phyloP scores from a whole-genome alignment of 1,140 invertebrate genomes.

The Cherax destructor region DNA sequence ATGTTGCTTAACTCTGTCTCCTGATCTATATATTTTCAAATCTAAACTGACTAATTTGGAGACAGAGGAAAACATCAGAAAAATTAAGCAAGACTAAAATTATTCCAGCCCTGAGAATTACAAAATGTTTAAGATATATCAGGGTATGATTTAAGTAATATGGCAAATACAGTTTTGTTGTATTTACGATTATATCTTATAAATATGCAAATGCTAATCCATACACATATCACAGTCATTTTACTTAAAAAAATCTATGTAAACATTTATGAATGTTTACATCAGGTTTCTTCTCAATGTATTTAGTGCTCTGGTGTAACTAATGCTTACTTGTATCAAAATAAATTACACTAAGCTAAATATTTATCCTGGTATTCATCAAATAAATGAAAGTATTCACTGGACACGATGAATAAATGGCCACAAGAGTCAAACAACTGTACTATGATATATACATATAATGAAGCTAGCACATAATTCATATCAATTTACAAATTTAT shows the following conservation, averaged over 20 bases:
- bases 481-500: not conserved
- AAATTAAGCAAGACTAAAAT: not conserved
- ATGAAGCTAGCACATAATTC: not conserved
- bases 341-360: slow-evolving; percentile 18
- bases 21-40: not conserved
- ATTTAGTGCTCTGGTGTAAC: slow-evolving; percentile 32
- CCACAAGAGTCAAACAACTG: slow-evolving; percentile 9
- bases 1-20: not conserved
- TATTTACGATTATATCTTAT: slow-evolving; percentile 12
- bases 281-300: not conserved
- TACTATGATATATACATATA: not conserved
- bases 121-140: not conserved
- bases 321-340: slow-evolving; percentile 32
- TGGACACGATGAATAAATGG: slow-evolving; percentile 9
- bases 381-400: slow-evolving; percentile 2
- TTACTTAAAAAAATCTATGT: slow-evolving; percentile 38
- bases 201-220: slow-evolving; percentile 56
- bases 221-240: slow-evolving; percentile 60
- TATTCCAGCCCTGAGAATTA: slow-evolving; percentile 34
- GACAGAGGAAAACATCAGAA: not conserved
- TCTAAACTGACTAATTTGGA: not conserved
- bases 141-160: slow-evolving; percentile 18
- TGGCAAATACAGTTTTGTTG: slow-evolving; percentile 27
- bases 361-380: not conserved
- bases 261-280: slow-evolving; percentile 12